Percentiles rank a stretch among this genome's conserved stretches.
phyloP scores from a whole-genome alignment of 2,888 invertebrate species.

The Ceramica pisi region DNA sequence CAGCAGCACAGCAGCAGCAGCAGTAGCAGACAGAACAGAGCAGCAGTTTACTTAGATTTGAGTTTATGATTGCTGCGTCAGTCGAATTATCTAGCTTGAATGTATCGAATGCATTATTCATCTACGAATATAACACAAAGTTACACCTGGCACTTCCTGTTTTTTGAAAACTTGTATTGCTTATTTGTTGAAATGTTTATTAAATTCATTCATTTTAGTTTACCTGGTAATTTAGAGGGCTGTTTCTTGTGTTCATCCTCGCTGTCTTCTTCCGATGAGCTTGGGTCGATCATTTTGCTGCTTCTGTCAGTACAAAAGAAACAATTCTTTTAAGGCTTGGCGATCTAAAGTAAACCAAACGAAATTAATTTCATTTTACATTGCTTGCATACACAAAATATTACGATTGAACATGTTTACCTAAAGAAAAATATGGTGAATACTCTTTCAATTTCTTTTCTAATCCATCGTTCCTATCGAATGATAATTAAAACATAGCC shows the following conservation, averaged over 20 bases:
- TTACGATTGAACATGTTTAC: not conserved
- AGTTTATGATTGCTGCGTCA: no score
- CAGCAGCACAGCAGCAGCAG: no score
- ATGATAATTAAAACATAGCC: constrained; percentile 1
- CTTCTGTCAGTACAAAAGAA: constrained; percentile 57
- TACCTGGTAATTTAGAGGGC: constrained; percentile 84
- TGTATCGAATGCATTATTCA: no score
- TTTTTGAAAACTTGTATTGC: not conserved
- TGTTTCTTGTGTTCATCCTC: constrained; percentile 96
- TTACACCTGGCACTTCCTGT: not conserved
- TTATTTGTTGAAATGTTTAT: not conserved
- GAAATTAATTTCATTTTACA: no score
- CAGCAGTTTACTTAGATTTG: no score
- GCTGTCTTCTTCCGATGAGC: constrained; percentile 98
- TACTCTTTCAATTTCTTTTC: not conserved
- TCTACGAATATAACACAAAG: no score
- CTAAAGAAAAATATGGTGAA: not conserved
- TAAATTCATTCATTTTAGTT: not conserved
- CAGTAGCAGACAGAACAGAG: no score
- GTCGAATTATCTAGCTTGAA: no score
- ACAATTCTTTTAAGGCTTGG: not conserved
- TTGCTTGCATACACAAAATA: no score
- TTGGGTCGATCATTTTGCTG: constrained; percentile 96
- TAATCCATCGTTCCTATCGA: not conserved
- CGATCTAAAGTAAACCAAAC: no score